Conservation (phyloP, 2,888 invertebrate species). For the Boloria euphrosyne region DNA sequence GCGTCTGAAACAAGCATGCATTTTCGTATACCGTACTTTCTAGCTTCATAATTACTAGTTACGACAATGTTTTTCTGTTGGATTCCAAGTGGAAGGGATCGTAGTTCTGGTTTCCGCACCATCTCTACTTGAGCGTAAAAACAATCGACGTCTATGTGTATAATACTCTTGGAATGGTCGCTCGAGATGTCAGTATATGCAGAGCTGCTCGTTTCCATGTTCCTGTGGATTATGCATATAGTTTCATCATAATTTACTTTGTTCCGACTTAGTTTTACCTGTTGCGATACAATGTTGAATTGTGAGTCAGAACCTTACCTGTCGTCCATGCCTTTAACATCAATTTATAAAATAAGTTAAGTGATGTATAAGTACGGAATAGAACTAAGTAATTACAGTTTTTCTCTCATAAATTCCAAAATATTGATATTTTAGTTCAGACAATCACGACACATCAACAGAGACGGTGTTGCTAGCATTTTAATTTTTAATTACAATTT, state of each 20-base stretch:
- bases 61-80: conserved; percentile 93
- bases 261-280: conserved; percentile 71
- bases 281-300: conserved; percentile 62
- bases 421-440: conserved; percentile 75
- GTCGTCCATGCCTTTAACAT: conserved; percentile 70
- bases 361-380: conserved; percentile 60
- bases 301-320: conserved; percentile 62
- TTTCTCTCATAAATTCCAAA: conserved; percentile 78
- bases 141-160: conserved; percentile 92
- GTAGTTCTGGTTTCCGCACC: conserved; percentile 86
- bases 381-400: conserved; percentile 57
- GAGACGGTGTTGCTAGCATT: conserved; percentile 61
- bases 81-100: conserved; percentile 87
- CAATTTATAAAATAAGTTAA: conserved; percentile 61
- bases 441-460: conserved; percentile 82
- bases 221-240: conserved; percentile 65
- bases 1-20: conserved; percentile 91
- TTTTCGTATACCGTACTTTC: conserved; percentile 89
- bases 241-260: conserved; percentile 68
- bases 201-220: conserved; percentile 76
- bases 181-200: conserved; percentile 61
- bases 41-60: conserved; percentile 92
- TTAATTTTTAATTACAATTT: conserved; percentile 14
- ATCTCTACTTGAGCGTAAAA: conserved; percentile 95
- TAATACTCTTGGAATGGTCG: conserved; percentile 86